A percentile compares a stretch with the other conserved stretches of the same genome.
phyloP scores from a whole-genome alignment of 2,797 vertebrate species.

The Cephalopachus bancanus region DNA sequence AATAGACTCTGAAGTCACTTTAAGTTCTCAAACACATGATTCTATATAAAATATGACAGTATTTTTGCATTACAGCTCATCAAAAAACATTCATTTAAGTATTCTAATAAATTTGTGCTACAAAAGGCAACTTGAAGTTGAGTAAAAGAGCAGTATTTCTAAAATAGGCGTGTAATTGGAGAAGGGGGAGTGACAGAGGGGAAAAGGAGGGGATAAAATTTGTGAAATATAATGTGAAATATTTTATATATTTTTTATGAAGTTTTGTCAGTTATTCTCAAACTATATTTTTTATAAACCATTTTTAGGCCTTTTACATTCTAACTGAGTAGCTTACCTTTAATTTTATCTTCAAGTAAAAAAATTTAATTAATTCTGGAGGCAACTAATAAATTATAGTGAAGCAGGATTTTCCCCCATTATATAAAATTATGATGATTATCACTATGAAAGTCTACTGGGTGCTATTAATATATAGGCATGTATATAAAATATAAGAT shows the following conservation, averaged over 20 bases:
- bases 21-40: not conserved
- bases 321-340: conserved; percentile 18
- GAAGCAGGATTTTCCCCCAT: not conserved
- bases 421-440: conserved; percentile 20
- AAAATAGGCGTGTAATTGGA: not conserved
- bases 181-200: not conserved
- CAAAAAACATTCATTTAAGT: not conserved
- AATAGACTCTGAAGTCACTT: not conserved
- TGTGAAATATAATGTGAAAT: not conserved
- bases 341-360: conserved; percentile 33
- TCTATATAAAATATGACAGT: not conserved
- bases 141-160: not conserved
- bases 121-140: not conserved
- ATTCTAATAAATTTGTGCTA: not conserved
- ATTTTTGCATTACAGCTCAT: not conserved
- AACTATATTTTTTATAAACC: not conserved
- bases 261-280: not conserved
- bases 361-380: conserved; percentile 37
- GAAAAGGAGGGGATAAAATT: not conserved
- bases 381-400: conserved; percentile 28
- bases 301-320: not conserved
- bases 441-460: not conserved
- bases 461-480: not conserved
- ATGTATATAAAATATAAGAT: not conserved
- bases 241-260: conserved; percentile 13